phyloP scores from a whole-genome alignment of 2,113 vertebrate species.

The Riparia riparia region DNA sequence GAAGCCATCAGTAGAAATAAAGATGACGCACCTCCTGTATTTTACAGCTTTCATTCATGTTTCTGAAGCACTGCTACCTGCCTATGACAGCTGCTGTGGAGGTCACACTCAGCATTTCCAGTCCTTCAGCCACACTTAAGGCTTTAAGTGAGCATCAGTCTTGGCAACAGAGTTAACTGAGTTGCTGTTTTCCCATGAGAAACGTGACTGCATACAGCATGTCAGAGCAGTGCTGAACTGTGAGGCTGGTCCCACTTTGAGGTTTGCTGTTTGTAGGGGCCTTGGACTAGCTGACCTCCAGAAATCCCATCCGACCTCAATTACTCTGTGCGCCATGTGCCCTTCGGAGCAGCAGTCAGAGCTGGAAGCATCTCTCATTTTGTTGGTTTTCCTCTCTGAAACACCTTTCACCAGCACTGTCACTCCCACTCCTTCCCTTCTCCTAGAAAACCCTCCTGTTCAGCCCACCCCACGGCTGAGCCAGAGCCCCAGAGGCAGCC shows the following conservation, averaged over 20 bases:
- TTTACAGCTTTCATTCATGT: not conserved
- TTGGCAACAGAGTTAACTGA: not conserved
- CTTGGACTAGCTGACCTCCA: not conserved
- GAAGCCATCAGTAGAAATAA: not conserved
- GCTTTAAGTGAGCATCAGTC: not conserved
- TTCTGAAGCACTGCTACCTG: not conserved
- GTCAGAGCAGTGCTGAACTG: not conserved
- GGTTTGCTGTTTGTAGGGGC: not conserved
- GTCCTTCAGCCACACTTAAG: not conserved
- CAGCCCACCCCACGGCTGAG: not conserved
- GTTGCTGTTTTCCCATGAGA: not conserved
- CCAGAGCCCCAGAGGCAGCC: not conserved
- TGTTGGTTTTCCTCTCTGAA: not conserved
- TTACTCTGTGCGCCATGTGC: not conserved
- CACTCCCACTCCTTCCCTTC: not conserved
- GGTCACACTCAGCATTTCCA: not conserved
- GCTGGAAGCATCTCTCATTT: not conserved
- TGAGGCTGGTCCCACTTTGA: not conserved
- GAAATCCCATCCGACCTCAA: not conserved
- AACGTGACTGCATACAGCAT: rapidly evolving
- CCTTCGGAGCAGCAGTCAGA: not conserved
- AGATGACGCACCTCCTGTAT: not conserved
- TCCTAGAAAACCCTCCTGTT: not conserved
- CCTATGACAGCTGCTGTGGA: not conserved
- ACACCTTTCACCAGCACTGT: not conserved